phyloP scores from a whole-genome alignment of 2,797 vertebrate genomes.

The Sphaeramia orbicularis region DNA sequence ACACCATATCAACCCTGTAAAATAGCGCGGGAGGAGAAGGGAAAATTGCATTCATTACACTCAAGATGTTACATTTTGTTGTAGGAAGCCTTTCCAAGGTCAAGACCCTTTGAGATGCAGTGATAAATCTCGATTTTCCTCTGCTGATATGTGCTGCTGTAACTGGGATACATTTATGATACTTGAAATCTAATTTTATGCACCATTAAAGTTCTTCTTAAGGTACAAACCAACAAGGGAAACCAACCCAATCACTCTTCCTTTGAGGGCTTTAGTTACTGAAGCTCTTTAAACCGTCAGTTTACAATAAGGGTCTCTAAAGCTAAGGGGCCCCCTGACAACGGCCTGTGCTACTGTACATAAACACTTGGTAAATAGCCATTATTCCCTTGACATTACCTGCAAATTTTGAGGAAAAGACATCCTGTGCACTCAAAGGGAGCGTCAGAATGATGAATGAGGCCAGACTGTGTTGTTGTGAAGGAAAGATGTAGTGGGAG shows the following conservation, averaged over 20 bases:
- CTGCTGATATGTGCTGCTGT: background rate
- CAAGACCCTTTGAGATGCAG: slow-evolving; percentile 26
- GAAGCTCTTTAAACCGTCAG: slow-evolving; percentile 20
- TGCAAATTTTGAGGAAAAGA: slow-evolving; percentile 37
- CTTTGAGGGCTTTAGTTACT: slow-evolving; percentile 23
- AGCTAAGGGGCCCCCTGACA: slow-evolving; percentile 33
- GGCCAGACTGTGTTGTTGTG: slow-evolving; percentile 42
- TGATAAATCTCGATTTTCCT: slow-evolving; percentile 24
- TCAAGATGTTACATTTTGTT: slow-evolving; percentile 54
- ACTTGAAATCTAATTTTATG: slow-evolving; percentile 2
- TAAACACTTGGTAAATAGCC: slow-evolving; percentile 59
- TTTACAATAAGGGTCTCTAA: slow-evolving; percentile 19
- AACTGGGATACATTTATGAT: slow-evolving; percentile 6
- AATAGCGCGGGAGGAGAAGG: slow-evolving; percentile 39
- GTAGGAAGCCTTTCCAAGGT: slow-evolving; percentile 31
- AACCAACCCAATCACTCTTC: slow-evolving; percentile 16
- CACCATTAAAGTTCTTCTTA: background rate
- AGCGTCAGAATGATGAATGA: slow-evolving; percentile 69
- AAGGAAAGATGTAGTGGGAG: slow-evolving; percentile 50
- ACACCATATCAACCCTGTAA: slow-evolving; percentile 60
- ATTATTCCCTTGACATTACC: slow-evolving; percentile 58
- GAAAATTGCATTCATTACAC: slow-evolving; percentile 42
- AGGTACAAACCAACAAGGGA: slow-evolving; percentile 12
- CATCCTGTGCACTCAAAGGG: slow-evolving; percentile 59
- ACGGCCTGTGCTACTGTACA: slow-evolving; percentile 27